Conservation (phyloP, 92 coral and sea anemone species). For the Actinernus sp. region DNA sequence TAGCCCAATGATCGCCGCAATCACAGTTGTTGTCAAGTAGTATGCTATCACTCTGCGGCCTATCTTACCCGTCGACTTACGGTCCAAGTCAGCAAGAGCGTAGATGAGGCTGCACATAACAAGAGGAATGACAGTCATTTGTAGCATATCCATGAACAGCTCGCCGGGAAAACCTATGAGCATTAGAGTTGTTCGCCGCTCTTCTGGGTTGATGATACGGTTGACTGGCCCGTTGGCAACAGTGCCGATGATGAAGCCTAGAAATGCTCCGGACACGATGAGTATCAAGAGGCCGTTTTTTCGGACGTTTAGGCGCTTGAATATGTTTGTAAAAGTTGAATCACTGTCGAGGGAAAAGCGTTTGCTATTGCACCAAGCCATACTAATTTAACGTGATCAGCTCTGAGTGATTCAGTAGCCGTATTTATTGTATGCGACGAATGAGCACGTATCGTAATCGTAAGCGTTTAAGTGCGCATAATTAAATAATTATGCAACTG, state of each 20-base stretch:
- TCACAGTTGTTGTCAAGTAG: conserved; percentile 72
- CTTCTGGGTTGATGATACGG: conserved; percentile 61
- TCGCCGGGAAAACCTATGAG: conserved; percentile 89
- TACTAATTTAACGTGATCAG: too few relatives aligned
- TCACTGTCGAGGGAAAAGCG: too few relatives aligned
- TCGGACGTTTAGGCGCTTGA: too few relatives aligned
- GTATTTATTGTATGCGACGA: too few relatives aligned
- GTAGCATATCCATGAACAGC: conserved; percentile 80
- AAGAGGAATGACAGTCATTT: conserved; percentile 82
- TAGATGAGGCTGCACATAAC: conserved; percentile 82
- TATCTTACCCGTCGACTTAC: conserved; percentile 80
- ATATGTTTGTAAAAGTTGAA: too few relatives aligned
- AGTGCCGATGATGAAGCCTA: conserved; percentile 80
- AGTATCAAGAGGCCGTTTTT: conserved; percentile 68
- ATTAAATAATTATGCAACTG: too few relatives aligned
- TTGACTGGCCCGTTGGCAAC: conserved; percentile 65
- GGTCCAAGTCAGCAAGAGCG: conserved; percentile 80
- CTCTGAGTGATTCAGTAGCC: too few relatives aligned
- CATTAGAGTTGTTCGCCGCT: conserved; percentile 64
- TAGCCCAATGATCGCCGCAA: conserved; percentile 82
- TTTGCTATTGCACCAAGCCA: too few relatives aligned
- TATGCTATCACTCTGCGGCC: conserved; percentile 83
- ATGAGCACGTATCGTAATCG: too few relatives aligned
- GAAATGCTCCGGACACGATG: conserved; percentile 69
- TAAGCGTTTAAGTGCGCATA: too few relatives aligned